Base-by-base conservation (phyloP, 2,797 vertebrate genomes). In the Notoglanidium macrostoma region DNA sequence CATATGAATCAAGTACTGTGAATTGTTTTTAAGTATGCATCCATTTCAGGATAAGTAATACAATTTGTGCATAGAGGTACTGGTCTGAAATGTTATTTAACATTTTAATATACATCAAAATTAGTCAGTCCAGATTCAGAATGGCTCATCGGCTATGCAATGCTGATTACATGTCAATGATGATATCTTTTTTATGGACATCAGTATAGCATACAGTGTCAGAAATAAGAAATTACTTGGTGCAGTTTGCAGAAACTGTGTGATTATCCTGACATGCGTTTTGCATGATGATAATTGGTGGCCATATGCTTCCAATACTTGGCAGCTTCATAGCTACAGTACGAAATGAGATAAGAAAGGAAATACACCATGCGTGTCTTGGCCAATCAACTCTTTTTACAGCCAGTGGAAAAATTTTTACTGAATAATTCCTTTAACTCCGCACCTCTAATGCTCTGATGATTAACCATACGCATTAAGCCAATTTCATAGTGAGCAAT, bases 401-500 rank as follows among this genome's bases (percentile, higher is more conserved):
- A 68, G 57, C 79, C 79, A 68, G n/a, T 35, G 81, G 46, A 68
- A 83, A 83, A 32, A 23, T 8, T 21, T 68, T 54, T 29, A 11
- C 46, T 35, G 12, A 67, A 67, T 32, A n/a, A 51, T 67, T 83
- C 44, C 77, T 86, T 82, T 51, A 86, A 82, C 78, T 82, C 78
- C 46, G 49, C 65, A 59, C 26, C 54, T 49, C 46, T 68, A 84
- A 84, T 84, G 81, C 61, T 55, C 59, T 51, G 26, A 49, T 49
- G 72, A 74, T 77, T 61, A 84, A 65, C 72, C 63, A 80, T n/a
- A 87, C 26, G 21, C 82, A 77, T 55, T 68, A 84, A 79, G 54
- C 63, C 46, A 35, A 87, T 84, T 78, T 84, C 63, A 78, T 57
- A 84, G 40, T 59, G 32, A 29, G 59, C 44, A 46, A 83, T 35